Evolutionary conservation across 2,113 vertebrate genomes (phyloP), one percentile per base, ranked within the genome.

Genomic region (Toxostoma redivivum): DNA sequence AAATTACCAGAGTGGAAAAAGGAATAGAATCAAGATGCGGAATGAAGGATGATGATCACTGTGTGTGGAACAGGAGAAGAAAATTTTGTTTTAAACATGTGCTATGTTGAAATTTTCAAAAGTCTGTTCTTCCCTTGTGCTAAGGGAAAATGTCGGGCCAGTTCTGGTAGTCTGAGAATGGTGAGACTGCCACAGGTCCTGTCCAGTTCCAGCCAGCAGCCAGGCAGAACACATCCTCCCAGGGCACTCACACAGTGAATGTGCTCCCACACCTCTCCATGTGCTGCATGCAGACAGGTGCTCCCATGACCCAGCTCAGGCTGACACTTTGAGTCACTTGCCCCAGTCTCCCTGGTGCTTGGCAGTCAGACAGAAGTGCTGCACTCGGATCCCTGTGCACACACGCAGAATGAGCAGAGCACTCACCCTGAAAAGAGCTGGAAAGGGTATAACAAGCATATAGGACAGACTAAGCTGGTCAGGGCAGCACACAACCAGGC

Each of bases 231-330:
- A 1, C 8, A 2, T 5, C 6, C 64, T 82, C 5, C 51, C 47
- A 27, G 20, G 10, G 13, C 19, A 5, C 4, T 28, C 0, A 3
- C 18, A 10, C 7, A 5, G 3, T 2, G 10, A 12, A 5, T 22
- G 37, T 21, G 12, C 21, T 44, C 58, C 25, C 2, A 2, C 7
- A 7, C 15, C 23, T 1, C 69, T 58, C 20, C 67, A 7, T 4
- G 25, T 67, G 62, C 54, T 90, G 71, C 44, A 4, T 13, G 3
- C 7, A 27, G 48, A 6, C 33, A 22, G 10, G 0, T 53, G 67
- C 51, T 72, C 35, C 38, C 33, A 8, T 31, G 27, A 40, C 24
- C 40, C 64, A 7, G 31, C n/a, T 25, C 60, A 45, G 23, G 17
- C 60, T 81, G 92, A 9, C 42, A 15, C 44, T 48, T 58, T 3